Percentiles rank a stretch among this genome's conserved stretches.
Conservation (phyloP, 2,888 invertebrate species). For the Mongoloraphidia duomilia region DNA sequence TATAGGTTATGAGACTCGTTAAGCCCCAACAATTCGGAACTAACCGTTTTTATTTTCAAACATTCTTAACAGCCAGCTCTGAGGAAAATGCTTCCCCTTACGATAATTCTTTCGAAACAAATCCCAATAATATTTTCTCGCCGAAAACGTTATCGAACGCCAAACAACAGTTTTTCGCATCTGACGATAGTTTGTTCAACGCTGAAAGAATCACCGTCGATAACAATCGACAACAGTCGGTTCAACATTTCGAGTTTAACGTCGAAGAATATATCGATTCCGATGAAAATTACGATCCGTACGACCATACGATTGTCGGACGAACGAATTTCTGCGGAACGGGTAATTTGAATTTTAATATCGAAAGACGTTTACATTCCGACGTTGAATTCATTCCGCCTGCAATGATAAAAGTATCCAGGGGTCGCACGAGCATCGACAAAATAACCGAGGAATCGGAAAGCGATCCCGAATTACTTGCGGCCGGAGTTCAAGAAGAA, state of each 20-base stretch:
- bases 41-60: not conserved
- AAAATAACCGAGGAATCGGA: no score
- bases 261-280: constrained; percentile 6
- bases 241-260: constrained; percentile 1
- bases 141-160: constrained; percentile 24
- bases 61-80: constrained; percentile 6
- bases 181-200: constrained; percentile 29
- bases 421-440: no score
- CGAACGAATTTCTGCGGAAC: no score
- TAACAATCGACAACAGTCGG: not conserved
- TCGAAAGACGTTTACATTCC: no score
- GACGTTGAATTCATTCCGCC: no score
- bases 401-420: no score
- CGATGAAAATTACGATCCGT: not conserved
- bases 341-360: no score
- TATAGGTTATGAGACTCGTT: not conserved
- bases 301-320: no score
- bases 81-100: constrained; percentile 2
- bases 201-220: not conserved
- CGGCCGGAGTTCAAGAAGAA: no score
- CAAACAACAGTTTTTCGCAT: constrained; percentile 26
- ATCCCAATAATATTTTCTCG: constrained; percentile 23
- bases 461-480: no score
- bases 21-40: constrained; percentile 9
- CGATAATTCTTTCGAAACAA: constrained; percentile 4